Base-by-base conservation (phyloP, 2,797 vertebrate species). In the Mormyrops attenuatus region DNA sequence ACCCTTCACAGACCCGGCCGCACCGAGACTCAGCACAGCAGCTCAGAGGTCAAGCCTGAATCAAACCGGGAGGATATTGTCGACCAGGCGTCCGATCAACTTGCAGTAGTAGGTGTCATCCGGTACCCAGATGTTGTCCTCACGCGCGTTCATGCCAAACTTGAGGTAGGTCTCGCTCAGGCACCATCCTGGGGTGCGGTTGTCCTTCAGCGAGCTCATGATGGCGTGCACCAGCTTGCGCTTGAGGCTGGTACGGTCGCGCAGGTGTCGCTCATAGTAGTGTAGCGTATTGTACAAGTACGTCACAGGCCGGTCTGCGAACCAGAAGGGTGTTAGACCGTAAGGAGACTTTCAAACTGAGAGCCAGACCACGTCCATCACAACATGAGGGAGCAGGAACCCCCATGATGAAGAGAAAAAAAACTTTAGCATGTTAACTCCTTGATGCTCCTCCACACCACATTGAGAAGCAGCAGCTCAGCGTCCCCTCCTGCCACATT, bases 41-140 rank as follows among this genome's bases (percentile, higher is more conserved):
- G 38, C 80, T 84, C n/a, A 26, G 41, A 84, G 17, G 38, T 73
- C 20, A 4, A 17, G 82, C 7, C n/a, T 15, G 8, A 52, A 85
- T 26, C 2, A 1, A 52, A 11, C 9, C n/a, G 20, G 30, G 97
- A 99, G 97, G 99, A 99, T 99, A 99, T 99, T 99, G 94, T 99
- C 99, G 86, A 99, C 99, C 6, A 99, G 95, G 91, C 99, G 97
- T 85, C 97, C 98, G 91, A 99, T 99, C 89, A 99, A 95, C 93
- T 98, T 99, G 97, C 98, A 99, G 93, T 99, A 99, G 93, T 99
- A 99, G 60, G 97, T 96, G 92, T 99, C 99, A n/a, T 99, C 99
- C 1, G 99, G 99, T 88, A 97, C 94, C 98, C 98, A 99, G 0
- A 97, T 95, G 73, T 97, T 98, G 73, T 99, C 99, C 89, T 99